Evolutionary conservation across 2,797 vertebrate species (phyloP).

Genomic region (Erpetoichthys calabaricus): DNA sequence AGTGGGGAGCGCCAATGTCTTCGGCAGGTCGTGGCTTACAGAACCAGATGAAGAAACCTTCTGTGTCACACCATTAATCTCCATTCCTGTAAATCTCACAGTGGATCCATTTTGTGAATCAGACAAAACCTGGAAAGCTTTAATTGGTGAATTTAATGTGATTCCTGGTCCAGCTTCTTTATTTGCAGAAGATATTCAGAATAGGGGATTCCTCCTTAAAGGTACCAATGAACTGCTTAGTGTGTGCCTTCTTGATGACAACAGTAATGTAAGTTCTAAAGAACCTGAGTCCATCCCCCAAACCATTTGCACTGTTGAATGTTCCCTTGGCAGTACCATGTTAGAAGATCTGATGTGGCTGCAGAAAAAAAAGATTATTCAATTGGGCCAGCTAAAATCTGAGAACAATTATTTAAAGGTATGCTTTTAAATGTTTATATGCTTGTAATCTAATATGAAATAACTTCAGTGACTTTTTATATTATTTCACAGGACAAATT

Average conservation of each 20-base stretch:
- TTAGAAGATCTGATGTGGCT: conserved; percentile 84
- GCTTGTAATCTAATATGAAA: too few relatives aligned
- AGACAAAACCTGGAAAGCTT: conserved; percentile 58
- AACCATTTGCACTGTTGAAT: conserved; percentile 40
- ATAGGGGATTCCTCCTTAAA: conserved; percentile 51
- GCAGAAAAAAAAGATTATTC: conserved; percentile 76
- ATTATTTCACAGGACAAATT: too few relatives aligned
- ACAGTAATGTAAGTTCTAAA: conserved; percentile 29
- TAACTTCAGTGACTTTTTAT: too few relatives aligned
- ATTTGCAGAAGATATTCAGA: conserved; percentile 32
- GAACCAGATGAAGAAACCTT: conserved; percentile 37
- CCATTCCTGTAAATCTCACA: conserved; percentile 43
- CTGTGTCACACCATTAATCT: conserved; percentile 26
- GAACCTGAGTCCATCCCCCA: conserved; percentile 20
- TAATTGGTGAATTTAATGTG: conserved; percentile 70
- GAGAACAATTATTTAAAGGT: conserved; percentile 62
- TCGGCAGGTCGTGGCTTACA: conserved; percentile 6
- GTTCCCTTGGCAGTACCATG: conserved; percentile 50
- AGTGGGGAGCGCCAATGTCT: conserved; percentile 18
- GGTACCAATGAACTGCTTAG: conserved; percentile 48
- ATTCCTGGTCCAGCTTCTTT: conserved; percentile 32
- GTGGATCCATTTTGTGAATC: conserved; percentile 35
- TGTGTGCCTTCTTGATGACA: conserved; percentile 44
- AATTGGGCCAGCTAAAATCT: conserved; percentile 58
- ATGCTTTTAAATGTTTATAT: conserved; percentile 11